Evolutionary conservation across 2,797 vertebrate species (phyloP).

Genomic region (Phalloptychus januarius): DNA sequence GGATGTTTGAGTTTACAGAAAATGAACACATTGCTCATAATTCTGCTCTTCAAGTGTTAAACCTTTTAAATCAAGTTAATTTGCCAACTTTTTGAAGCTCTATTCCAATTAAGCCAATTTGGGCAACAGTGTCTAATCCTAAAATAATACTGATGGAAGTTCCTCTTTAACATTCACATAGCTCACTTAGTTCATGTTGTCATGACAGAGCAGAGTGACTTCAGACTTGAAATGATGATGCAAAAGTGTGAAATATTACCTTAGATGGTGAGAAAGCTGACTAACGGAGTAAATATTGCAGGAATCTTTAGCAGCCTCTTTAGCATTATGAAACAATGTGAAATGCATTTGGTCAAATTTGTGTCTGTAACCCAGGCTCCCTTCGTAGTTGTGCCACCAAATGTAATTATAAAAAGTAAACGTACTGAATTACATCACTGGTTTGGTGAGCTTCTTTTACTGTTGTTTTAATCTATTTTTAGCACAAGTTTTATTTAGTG

Average conservation of each 20-base stretch:
- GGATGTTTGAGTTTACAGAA: not conserved
- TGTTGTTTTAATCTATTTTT: not conserved
- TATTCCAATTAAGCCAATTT: not conserved
- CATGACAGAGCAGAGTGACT: not conserved
- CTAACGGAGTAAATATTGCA: not conserved
- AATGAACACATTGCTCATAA: not conserved
- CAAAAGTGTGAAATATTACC: constrained; percentile 24
- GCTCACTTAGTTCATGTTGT: not conserved
- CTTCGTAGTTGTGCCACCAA: not conserved
- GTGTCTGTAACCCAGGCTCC: not conserved
- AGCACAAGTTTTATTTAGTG: not conserved
- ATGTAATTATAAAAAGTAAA: not conserved
- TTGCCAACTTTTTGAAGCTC: not conserved
- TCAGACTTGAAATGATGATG: constrained; percentile 12
- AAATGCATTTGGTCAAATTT: not conserved
- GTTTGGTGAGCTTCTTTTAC: not conserved
- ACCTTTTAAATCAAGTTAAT: not conserved
- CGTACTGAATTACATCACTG: not conserved
- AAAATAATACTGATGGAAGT: not conserved
- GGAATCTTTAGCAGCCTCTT: not conserved
- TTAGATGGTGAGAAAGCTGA: constrained; percentile 6
- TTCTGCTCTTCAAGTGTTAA: not conserved
- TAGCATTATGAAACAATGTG: not conserved
- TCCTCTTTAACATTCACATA: not conserved
- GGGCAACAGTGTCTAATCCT: not conserved